A percentile compares a stretch with the other conserved stretches of the same genome.
Conservation (phyloP, 1,140 invertebrate species). For the Tetragonula clypearis region DNA sequence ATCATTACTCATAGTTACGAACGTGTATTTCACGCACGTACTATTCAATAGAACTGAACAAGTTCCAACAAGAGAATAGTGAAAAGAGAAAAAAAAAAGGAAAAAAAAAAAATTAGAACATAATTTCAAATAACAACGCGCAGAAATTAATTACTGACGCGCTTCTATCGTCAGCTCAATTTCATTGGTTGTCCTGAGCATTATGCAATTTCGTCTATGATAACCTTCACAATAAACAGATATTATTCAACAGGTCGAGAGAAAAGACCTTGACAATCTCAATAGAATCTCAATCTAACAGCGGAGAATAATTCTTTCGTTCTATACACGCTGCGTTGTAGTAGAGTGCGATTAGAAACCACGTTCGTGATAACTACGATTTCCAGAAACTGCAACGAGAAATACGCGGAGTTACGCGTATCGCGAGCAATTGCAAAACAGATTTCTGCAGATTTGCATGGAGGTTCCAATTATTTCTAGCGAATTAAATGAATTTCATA, state of each 20-base stretch:
- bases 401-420: not conserved
- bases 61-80: not conserved
- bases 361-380: not conserved
- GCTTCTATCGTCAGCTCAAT: not conserved
- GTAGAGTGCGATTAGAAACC: not conserved
- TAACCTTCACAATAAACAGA: conserved; percentile 45
- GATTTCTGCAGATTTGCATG: too few species aligned
- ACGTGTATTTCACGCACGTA: not conserved
- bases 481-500: not conserved
- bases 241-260: conserved; percentile 49
- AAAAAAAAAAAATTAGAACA: not conserved
- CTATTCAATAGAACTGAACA: not conserved
- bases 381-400: not conserved
- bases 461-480: too few species aligned
- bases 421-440: not conserved
- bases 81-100: not conserved
- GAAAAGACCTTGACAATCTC: conserved; percentile 44
- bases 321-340: not conserved
- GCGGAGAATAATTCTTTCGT: conserved; percentile 25
- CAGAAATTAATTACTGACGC: conserved; percentile 5
- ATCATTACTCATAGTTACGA: not conserved
- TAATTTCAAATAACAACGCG: not conserved
- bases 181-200: conserved; percentile 30
- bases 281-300: conserved; percentile 17
- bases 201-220: conserved; percentile 52